Base-by-base conservation (phyloP, 53 echinoderm and acorn worm species). In the Paracentrotus lividus region DNA sequence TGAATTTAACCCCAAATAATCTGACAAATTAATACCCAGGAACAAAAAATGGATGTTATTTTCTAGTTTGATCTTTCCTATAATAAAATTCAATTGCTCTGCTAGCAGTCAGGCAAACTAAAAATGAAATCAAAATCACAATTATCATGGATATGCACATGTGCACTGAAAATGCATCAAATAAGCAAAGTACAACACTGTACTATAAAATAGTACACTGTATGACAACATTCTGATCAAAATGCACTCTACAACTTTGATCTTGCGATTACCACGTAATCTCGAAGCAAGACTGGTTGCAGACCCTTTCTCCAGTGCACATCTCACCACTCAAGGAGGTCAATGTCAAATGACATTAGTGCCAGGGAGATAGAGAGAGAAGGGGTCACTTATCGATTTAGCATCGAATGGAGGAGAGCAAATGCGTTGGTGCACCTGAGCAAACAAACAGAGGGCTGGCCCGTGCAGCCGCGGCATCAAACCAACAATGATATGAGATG, bases 311-410 rank as follows among this genome's bases (percentile, higher is more conserved):
- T 85, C 49, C 26, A 51, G 49, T 53, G 49, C 85, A 51, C 53
- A 51, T 18, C 53, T 53, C 16, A n/a, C 53, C 49, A 49, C 85
- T 51, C 27, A 5, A 88, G 20, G 38, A n/a, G 88, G 88, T 88
- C 88, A 88, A 88, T 65, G 66, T 90, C 90, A 90, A 90, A 90
- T 65, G 40, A 59, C 51, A 88, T 88, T 88, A 40, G 85, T 85
- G 67, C 47, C 5, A 59, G 16, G 8, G 32, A 55, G 40, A 33
- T 18, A 42, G 40, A 90, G 23, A 66, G 1, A 72, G 76, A 52
- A 38, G 76, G 53, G 91, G 54, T 75, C 91, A 91, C 51, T 36
- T 15, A 91, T 91, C 76, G 76, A 91, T 75, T 65, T 64, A 44
- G 26, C 67, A 40, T 38, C 24, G 91, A 75, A 53, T 36, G 54